Conservation (phyloP, 2,113 vertebrate genomes). For the western clawed frog (Xenopus tropicalis) region UCB_Xtro_10.0 CM004445.2:95030001-95030500, state of each 20-base stretch:
- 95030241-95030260: slow-evolving; percentile 37
- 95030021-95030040: too few relatives aligned
- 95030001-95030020: too few relatives aligned
- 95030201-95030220: slow-evolving; percentile 40
- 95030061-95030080: too few relatives aligned
- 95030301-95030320: too few relatives aligned
- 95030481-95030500: slow-evolving; percentile 22
- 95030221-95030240: not conserved
- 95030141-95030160: slow-evolving; percentile 38
- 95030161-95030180: not conserved
- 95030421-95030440: slow-evolving; percentile 41
- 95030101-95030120: not conserved
- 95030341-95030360: not conserved
- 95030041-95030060: too few relatives aligned
- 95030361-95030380: slow-evolving; percentile 42
- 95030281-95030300: too few relatives aligned
- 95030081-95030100: too few relatives aligned
- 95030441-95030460: slow-evolving; percentile 10
- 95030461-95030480: slow-evolving; percentile 40
- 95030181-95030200: not conserved
- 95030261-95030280: slow-evolving; percentile 49
- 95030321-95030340: too few relatives aligned
- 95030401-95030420: slow-evolving; percentile 43
- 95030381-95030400: slow-evolving; percentile 42
- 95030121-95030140: slow-evolving; percentile 24